Evolutionary conservation across 2,113 vertebrate species (phyloP), one percentile per base, ranked within the genome.

Genomic region (Sinocyclocheilus rhinocerous): DNA sequence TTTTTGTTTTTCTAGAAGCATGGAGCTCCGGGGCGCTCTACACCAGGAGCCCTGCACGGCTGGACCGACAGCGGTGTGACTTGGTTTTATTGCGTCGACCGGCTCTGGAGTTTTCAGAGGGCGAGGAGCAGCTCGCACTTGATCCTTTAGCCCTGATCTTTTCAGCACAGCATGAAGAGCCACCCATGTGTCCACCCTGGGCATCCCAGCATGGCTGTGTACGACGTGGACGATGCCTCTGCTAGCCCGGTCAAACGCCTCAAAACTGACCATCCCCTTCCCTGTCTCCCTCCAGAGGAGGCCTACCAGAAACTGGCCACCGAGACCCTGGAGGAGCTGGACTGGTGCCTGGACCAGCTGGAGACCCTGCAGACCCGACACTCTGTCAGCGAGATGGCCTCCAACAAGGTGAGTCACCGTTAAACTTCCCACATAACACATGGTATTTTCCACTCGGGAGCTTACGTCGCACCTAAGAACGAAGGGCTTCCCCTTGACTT

Each of bases 261-360:
- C 87, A 93, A 92, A 91, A 94, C 96, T 96, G 93, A 96, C 92
- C 63, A 88, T 90, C 87, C 92, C 91, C 94, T 95, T 93, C 94
- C 93, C 93, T 91, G 95, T 92, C 96, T 95, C 89, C 96, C 95
- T 91, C 91, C 96, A 97, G 96, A 97, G 95, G 96, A 97, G 94
- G 95, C 95, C 93, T 97, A 96, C 92, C 96, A 97, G 89, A 97
- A 97, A 87, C 94, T 97, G 93, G 96, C 96, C 91, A 95, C 95
- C 85, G 96, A 97, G 94, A 97, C 96, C 89, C 93, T 97, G 95
- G 96, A 97, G 95, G 96, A 97, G 90, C 93, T 97, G 92, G 96
- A 97, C 93, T 97, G 96, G 96, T 97, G 96, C 90, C 93, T 97
- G 93, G 96, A 97, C 94, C 96, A 97, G 93, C 94, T 97, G 93